Base-by-base conservation (phyloP, 2,113 vertebrate species). In the Phalacrocorax pelagicus region DNA sequence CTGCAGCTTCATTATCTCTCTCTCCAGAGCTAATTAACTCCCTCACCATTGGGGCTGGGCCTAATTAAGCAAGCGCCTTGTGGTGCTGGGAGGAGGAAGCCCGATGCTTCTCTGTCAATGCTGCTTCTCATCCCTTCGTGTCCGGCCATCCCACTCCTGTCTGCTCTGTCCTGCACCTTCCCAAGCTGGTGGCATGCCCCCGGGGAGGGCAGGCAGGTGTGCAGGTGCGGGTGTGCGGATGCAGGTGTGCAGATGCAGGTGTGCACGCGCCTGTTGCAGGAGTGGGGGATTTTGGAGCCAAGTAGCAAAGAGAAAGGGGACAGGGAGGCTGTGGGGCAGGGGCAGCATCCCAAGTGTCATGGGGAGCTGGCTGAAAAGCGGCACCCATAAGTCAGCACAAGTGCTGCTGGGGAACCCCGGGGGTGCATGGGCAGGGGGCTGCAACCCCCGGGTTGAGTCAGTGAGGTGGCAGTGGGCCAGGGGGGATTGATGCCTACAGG, bases 21-120 rank as follows among this genome's bases (percentile, higher is more conserved):
- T 97, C 92, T 96, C 94, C 95, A 88, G 91, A 97, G 95, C 97
- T 98, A 98, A 98, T 98, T 98, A 98, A 97, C 92, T 94, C 86
- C 27, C 94, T 87, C 24, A 3, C 94, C 81, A 65, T 65, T 93
- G 93, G 91, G 86, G 70, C 92, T 0, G 2, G 61, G 70, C 61
- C 96, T 96, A 96, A 95, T 97, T 94, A 95, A 95, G 77, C 69
- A 62, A 92, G 78, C 38, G n/a, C 61, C 47, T 81, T 65, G 93
- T 59, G 69, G 23, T 84, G 23, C 7, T 0, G 36, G 77, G 51
- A 81, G 81, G 69, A 92, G 83, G 81, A 61, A 94, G 44, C 4
- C 36, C 0, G 2, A 14, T 47, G 52, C 47, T 82, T 92, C 62
- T 23, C 30, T 79, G 29, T 10, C 7, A 21, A 11, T 4, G 23